A percentile compares a stretch with the other conserved stretches of the same genome.
Conservation (phyloP, 1,140 invertebrate genomes). For the Temnothorax curvispinosus region DNA sequence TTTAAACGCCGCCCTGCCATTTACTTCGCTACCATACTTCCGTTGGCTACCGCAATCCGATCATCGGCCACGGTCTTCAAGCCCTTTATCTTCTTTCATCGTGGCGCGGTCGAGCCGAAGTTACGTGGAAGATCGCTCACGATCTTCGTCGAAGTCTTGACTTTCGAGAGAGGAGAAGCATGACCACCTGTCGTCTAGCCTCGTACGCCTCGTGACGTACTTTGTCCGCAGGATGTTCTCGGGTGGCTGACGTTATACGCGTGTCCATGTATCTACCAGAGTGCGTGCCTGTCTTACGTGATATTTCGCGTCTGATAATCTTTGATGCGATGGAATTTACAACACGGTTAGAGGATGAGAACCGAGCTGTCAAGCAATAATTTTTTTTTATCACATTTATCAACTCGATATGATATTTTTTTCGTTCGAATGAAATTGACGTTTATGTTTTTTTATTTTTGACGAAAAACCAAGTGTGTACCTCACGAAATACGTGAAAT, state of each 20-base stretch:
- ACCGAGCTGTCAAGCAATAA: neutral
- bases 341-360: slow-evolving; percentile 50
- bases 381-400: slow-evolving; percentile 8
- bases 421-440: neutral
- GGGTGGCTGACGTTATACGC: slow-evolving; percentile 56
- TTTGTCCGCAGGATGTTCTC: slow-evolving; percentile 57
- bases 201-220: slow-evolving; percentile 48
- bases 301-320: slow-evolving; percentile 72
- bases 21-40: slow-evolving; percentile 50
- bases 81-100: slow-evolving; percentile 43
- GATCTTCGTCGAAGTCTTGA: slow-evolving; percentile 65
- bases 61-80: slow-evolving; percentile 27
- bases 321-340: slow-evolving; percentile 66
- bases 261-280: slow-evolving; percentile 54
- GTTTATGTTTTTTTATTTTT: neutral
- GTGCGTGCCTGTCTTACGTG: slow-evolving; percentile 58
- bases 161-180: slow-evolving; percentile 68
- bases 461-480: neutral
- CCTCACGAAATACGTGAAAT: neutral
- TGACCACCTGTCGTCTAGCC: slow-evolving; percentile 74
- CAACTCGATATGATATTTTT: neutral
- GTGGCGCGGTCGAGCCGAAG: slow-evolving; percentile 57
- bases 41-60: slow-evolving; percentile 50
- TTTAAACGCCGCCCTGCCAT: slow-evolving; percentile 25
- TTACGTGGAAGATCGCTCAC: slow-evolving; percentile 63